A percentile compares a stretch with the other conserved stretches of the same genome.
Evolutionary conservation across 1,140 invertebrate genomes (phyloP).

Genomic region (Drosophila mojavensis): DNA sequence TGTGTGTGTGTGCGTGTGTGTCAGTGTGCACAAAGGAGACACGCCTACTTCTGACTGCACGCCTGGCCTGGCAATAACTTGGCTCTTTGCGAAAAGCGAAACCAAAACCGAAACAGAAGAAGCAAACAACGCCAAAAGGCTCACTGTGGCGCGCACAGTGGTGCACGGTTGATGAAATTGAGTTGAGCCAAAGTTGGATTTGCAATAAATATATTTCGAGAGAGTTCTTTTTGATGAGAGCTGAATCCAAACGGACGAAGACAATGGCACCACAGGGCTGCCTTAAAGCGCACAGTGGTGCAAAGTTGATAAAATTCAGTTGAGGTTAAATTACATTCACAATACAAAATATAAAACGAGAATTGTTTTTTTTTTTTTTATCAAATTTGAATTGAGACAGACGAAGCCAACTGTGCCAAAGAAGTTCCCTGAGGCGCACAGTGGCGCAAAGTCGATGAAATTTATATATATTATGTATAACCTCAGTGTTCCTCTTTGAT

Average conservation of each 20-base stretch:
- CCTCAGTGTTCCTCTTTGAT: too few species aligned
- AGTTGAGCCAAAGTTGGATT: neutral
- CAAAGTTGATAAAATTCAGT: too few species aligned
- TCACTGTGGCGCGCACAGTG: neutral
- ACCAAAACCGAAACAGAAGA: neutral
- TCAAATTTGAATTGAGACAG: too few species aligned
- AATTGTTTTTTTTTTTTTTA: too few species aligned
- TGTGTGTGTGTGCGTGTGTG: neutral
- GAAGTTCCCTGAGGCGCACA: neutral
- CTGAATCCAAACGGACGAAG: too few species aligned
- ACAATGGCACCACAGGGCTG: too few species aligned
- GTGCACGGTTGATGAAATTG: neutral
- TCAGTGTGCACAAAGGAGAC: neutral
- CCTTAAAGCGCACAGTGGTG: too few species aligned
- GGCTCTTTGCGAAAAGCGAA: neutral
- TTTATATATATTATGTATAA: too few species aligned
- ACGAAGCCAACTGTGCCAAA: too few species aligned
- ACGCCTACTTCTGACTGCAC: neutral
- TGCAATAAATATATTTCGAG: neutral
- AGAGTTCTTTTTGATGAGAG: too few species aligned
- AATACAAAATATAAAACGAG: too few species aligned
- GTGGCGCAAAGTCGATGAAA: neutral
- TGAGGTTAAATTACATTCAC: too few species aligned
- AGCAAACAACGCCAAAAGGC: neutral
- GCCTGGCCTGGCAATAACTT: slow-evolving; percentile 4